Base-by-base conservation (phyloP, 2,888 invertebrate genomes). In the Spodoptera exigua region DNA sequence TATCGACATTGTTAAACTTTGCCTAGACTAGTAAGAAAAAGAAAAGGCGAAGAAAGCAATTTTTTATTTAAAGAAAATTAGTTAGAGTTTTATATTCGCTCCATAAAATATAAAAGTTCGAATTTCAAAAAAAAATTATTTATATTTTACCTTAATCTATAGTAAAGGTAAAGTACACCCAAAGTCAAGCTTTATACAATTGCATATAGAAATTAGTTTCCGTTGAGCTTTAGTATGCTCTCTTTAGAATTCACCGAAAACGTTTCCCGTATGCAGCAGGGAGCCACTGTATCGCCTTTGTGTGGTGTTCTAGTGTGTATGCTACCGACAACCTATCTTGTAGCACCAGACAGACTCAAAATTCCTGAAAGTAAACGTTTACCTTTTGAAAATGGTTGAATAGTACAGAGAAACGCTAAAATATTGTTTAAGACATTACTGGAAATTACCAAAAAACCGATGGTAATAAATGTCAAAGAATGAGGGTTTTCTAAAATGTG, bases 1-100 rank as follows among this genome's bases (percentile, higher is more conserved):
- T 64, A 49, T 63, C 57, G 64, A 3, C 41, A 37, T 27, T 41
- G 3, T 37, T 27, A 44, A 44, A 67, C 11, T 62, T 52, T 63
- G 17, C 17, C 17, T n/a, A 17, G 27, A 11, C 17, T 27, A 3
- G 13, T 32, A 35, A 40, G 43, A 34, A 46, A 68, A 18, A 46
- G 0, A 1, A 27, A 35, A 36, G 1, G 41, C 14, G n/a, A 10
- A 14, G 35, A 35, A 46, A 43, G n/a, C 1, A 41, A 37, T n/a
- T 48, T 34, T 21, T 16, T 13, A 17, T 34, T 45, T 35, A 27
- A 45, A 12, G n/a, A 40, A 18, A 45, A 16, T 40, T 1, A 13
- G n/a, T 16, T 14, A 17, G 13, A 27, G 16, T 51, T 45, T 9
- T 13, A 45, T 61, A 17, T 59, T 36, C 61, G 10, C 5, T 43